Base-by-base conservation (phyloP, 2,888 invertebrate species). In the Gonocerus acuteangulatus region DNA sequence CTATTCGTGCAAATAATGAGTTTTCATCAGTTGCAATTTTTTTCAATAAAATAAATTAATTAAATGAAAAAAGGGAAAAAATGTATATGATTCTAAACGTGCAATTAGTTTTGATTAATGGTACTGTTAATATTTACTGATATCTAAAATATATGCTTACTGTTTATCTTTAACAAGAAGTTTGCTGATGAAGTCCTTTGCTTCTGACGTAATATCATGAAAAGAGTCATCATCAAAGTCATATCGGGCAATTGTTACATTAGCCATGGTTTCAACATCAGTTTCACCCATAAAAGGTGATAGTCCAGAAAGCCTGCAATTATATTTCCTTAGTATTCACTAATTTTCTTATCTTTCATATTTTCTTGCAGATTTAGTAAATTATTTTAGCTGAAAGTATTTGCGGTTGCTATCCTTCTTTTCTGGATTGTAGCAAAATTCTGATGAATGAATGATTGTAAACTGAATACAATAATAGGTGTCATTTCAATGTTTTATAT, bases 231-330 rank as follows among this genome's bases (percentile, higher is more conserved):
- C 95, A 70, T 95, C 95, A 75, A 91, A 99, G 78, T 97, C 96
- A 75, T 94, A 97, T 73, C 94, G 93, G 51, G 93, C 94, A 69
- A 93, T 85, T 1, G 96, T 95, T 27, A 99, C 95, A 75, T 97
- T 97, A n/a, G 92, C 91, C 88, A 97, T 93, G 7, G 97, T 99
- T 75, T 96, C 95, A 69, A 92, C 86, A 74, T 97, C 97, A 48
- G 89, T 93, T 73, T 94, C 92, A 1, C 97, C 97, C 92, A 97
- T 94, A 77, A 99, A 99, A 13, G 97, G 97, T 4, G 96, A 97
- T 63, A 99, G 77, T 3, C 97, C 97, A 32, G 96, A 96, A 70
- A 97, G 77, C 69, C 90, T 91, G 74, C 15, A 69, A 62, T 36
- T n/a, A n/a, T n/a, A n/a, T n/a, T n/a, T n/a, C n/a, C n/a, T n/a